Conservation (phyloP, 2,888 invertebrate species). For the Luperina nickerlii region DNA sequence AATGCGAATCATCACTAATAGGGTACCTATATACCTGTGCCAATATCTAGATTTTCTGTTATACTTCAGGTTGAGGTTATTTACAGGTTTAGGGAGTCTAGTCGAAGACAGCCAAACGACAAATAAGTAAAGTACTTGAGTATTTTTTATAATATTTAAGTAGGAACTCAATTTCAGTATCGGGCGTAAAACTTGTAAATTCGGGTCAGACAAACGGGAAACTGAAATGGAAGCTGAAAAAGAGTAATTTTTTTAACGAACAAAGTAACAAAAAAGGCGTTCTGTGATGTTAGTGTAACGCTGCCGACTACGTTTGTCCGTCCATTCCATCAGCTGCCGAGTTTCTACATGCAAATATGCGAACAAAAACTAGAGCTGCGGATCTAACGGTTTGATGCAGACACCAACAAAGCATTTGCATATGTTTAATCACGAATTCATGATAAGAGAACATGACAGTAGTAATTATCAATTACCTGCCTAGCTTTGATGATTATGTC, state of each 20-base stretch:
- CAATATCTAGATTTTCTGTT: background rate
- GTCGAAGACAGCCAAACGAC: background rate
- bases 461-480: constrained; percentile 9
- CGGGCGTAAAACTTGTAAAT: background rate
- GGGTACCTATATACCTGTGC: background rate
- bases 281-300: constrained; percentile 18
- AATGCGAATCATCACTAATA: background rate
- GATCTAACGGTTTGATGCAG: constrained; percentile 50
- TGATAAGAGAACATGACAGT: constrained; percentile 13
- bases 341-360: constrained; percentile 63
- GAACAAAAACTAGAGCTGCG: constrained; percentile 54
- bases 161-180: background rate
- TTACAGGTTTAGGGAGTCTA: background rate
- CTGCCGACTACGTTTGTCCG: constrained; percentile 18
- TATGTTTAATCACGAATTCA: constrained; percentile 38
- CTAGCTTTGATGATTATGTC: background rate
- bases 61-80: background rate
- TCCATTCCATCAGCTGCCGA: constrained; percentile 38
- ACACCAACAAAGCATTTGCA: constrained; percentile 37
- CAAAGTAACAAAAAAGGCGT: constrained; percentile 14
- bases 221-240: background rate
- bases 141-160: too few relatives aligned
- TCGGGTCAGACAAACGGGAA: background rate
- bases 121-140: background rate
- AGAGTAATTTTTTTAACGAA: constrained; percentile 9